These are phyloP conservation scores for Eretmocerus hayati DNA, from an alignment of 2,888 invertebrate genomes.

Conservation along the genomic window DNA sequence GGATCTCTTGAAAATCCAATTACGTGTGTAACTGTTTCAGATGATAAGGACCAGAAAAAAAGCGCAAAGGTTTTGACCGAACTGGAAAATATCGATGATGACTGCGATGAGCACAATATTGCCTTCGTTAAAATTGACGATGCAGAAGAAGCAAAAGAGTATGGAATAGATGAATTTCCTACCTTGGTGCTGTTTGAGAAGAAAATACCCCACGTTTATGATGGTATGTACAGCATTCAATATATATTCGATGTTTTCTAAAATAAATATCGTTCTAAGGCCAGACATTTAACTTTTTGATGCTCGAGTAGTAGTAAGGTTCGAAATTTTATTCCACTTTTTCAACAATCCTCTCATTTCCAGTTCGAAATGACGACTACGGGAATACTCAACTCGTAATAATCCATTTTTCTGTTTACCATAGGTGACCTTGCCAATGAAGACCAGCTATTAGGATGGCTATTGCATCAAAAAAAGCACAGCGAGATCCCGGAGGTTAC, in stretches of 20 bases:
- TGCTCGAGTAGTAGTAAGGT: too few relatives aligned
- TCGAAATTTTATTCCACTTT: neutral
- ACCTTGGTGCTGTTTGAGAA: conserved; percentile 70
- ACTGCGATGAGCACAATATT: conserved; percentile 86
- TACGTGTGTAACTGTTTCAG: conserved; percentile 52
- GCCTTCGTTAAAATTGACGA: conserved; percentile 89
- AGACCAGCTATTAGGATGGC: conserved; percentile 83
- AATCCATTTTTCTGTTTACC: neutral
- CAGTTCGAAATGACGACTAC: neutral
- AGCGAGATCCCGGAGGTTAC: conserved; percentile 88
- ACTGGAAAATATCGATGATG: conserved; percentile 88
- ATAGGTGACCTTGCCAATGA: conserved; percentile 83
- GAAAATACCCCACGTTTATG: conserved; percentile 56
- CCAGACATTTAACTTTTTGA: neutral
- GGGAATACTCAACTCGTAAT: neutral
- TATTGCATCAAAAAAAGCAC: conserved; percentile 82
- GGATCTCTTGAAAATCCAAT: neutral
- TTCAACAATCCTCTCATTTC: neutral
- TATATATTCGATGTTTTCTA: neutral
- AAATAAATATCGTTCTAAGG: neutral
- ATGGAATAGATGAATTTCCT: conserved; percentile 77
- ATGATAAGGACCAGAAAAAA: conserved; percentile 86
- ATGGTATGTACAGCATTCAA: conserved; percentile 43
- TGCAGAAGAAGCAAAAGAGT: conserved; percentile 80
- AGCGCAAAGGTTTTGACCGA: conserved; percentile 77